Base-by-base conservation (phyloP, 2,113 vertebrate genomes). In the Labeo rohita region DNA sequence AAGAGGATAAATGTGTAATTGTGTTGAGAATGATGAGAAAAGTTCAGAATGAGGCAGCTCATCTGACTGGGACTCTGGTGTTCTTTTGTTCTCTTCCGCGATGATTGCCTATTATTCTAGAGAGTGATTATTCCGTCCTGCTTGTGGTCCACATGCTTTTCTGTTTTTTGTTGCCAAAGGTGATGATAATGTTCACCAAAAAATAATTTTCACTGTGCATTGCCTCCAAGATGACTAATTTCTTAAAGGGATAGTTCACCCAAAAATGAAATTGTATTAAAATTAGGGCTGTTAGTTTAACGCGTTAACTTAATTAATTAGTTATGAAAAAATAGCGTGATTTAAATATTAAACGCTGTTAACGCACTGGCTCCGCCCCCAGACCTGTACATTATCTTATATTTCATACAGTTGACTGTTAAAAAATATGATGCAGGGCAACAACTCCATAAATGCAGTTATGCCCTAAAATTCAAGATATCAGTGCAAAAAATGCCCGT, bases 1-100 rank as follows among this genome's bases (percentile, higher is more conserved):
- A 76, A 28, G 47, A 54, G 28, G 75, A 45, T 77, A 77, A 18
- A 34, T 77, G 23, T 77, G 75, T 36, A 54, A 54, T 54, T 77
- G 9, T 50, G n/a, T 28, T 54, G 13, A 54, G 75, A 54, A 56
- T 28, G 54, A 77, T 36, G 75, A 56, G 75, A 56, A 50, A 21
- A 56, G 75, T 77, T 54, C 75, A 77, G 49, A 54, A 28, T 54
- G 16, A 77, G 15, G 36, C 50, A 36, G 23, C 74, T 52, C 49
- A 77, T 52, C 49, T 56, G 49, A 77, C 75, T 77, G 28, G 8
- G 8, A 7, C 23, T 75, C 21, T 11, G 12, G 73, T 12, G 45
- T 50, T 50, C 45, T 75, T 75, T 75, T 75, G 73, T 75, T 75
- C 73, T 50, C 45, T 13, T 36, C 28, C 1, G 50, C 6, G 16